phyloP scores from a whole-genome alignment of 35 echinoderm and acorn worm genomes.

The Ophiothrix spiculata region DNA sequence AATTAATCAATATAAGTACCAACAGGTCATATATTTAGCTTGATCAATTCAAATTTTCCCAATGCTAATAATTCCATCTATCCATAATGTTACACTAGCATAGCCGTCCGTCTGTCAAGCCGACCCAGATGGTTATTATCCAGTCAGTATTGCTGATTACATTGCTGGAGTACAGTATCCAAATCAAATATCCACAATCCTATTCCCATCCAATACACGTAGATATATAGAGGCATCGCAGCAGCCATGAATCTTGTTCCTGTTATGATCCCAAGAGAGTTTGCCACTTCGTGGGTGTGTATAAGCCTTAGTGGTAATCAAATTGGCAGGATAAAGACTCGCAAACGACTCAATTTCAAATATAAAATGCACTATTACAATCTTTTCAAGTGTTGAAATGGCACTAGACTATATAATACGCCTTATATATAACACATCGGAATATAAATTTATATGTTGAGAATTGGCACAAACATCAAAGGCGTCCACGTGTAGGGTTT shows the following conservation, averaged over 20 bases:
- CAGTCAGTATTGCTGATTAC: not conserved
- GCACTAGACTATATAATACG: too few relatives aligned
- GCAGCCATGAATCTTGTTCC: not conserved
- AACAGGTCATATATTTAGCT: too few relatives aligned
- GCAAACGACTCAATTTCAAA: not conserved
- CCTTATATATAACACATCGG: too few relatives aligned
- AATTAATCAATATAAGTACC: too few relatives aligned
- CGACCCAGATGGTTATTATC: too few relatives aligned
- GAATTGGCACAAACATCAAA: too few relatives aligned
- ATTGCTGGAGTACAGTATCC: not conserved
- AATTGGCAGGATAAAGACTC: not conserved
- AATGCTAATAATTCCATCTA: too few relatives aligned
- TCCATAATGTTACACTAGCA: too few relatives aligned
- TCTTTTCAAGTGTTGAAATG: not conserved
- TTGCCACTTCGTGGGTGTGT: slow-evolving; percentile 2
- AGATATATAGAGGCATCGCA: not conserved
- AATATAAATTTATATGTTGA: too few relatives aligned
- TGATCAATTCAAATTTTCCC: too few relatives aligned
- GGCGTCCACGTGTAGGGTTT: too few relatives aligned
- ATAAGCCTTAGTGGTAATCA: not conserved
- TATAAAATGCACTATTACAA: not conserved
- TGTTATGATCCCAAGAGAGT: not conserved
- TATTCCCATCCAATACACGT: not conserved
- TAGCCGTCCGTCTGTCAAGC: too few relatives aligned
- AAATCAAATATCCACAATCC: not conserved